Conservation (phyloP, 2,888 invertebrate species). For the Dryococelus australis region DNA sequence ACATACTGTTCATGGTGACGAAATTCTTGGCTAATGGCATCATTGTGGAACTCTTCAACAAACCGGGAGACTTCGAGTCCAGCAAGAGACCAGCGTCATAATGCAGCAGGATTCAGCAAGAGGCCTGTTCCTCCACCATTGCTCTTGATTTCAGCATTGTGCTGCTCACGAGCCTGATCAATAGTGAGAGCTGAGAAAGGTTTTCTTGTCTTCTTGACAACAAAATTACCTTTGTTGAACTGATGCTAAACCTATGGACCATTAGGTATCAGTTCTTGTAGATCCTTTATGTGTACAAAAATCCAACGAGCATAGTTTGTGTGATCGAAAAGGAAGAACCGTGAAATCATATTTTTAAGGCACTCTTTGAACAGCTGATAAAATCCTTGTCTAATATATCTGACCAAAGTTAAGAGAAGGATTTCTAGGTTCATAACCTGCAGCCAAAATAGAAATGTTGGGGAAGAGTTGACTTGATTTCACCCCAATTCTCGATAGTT, state of each 20-base stretch:
- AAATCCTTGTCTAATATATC: background rate
- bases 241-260: background rate
- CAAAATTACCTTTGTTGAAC: background rate
- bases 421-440: background rate
- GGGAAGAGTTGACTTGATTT: too few species aligned
- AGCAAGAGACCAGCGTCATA: background rate
- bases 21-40: too few species aligned
- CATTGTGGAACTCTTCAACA: background rate
- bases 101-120: background rate
- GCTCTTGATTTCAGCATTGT: background rate
- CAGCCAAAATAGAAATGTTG: background rate
- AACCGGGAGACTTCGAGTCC: background rate
- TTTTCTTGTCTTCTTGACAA: background rate
- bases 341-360: background rate
- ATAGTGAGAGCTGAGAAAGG: background rate
- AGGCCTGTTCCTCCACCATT: background rate
- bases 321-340: background rate
- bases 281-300: background rate
- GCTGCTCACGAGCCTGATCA: conserved; percentile 19
- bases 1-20: background rate
- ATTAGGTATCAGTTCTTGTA: background rate
- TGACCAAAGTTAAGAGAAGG: background rate
- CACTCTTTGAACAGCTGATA: background rate
- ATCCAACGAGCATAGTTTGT: background rate
- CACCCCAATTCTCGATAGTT: too few species aligned